phyloP scores from a whole-genome alignment of 2,888 invertebrate genomes.

The Biston betularia region DNA sequence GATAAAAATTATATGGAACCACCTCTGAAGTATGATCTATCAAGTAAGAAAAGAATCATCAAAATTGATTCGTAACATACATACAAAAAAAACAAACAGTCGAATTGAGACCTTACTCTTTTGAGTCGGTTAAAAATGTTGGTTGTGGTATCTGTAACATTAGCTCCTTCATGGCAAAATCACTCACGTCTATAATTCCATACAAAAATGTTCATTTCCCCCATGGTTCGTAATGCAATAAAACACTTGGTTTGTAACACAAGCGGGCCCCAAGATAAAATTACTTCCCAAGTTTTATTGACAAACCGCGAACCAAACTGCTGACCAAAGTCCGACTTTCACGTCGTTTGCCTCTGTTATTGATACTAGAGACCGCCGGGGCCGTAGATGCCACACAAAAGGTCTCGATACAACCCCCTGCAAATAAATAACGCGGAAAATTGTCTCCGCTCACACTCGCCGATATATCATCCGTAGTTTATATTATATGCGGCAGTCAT shows the following conservation, averaged over 20 bases:
- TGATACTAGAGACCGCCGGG: slow-evolving; percentile 65
- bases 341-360: slow-evolving; percentile 70
- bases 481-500: slow-evolving; percentile 64
- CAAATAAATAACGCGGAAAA: slow-evolving; percentile 72
- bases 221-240: not conserved
- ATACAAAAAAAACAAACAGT: no score
- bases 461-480: slow-evolving; percentile 69
- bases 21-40: no score
- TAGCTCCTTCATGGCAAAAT: no score
- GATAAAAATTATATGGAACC: no score
- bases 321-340: slow-evolving; percentile 70
- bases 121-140: no score
- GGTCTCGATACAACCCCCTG: slow-evolving; percentile 61
- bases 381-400: slow-evolving; percentile 64
- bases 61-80: no score
- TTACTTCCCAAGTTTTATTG: slow-evolving; percentile 78
- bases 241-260: not conserved
- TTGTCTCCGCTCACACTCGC: slow-evolving; percentile 63
- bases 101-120: no score
- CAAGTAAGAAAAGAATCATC: no score
- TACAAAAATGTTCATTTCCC: not conserved
- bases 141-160: no score
- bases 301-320: slow-evolving; percentile 72
- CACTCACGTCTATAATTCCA: no score
- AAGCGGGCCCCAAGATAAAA: slow-evolving; percentile 65